A percentile compares a stretch with the other conserved stretches of the same genome.
These are phyloP conservation scores for Monodelphis domestica DNA, from an alignment of 2,797 vertebrate genomes.

Conservation along the genomic window DNA sequence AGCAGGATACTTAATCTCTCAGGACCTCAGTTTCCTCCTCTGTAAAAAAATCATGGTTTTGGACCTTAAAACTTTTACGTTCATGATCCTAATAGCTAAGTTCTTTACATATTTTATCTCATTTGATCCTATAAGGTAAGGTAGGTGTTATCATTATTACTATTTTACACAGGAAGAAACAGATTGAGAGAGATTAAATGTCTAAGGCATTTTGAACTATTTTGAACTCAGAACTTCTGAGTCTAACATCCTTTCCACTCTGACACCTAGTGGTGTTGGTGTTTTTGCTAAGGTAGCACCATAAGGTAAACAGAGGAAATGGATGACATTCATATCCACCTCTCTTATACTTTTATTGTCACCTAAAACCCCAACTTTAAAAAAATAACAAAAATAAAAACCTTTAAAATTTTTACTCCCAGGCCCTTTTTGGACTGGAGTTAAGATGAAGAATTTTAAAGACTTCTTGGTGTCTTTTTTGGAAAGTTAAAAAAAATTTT, in stretches of 20 bases:
- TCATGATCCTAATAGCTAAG: not conserved
- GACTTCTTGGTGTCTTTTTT: not conserved
- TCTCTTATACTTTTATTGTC: no score
- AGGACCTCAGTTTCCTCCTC: not conserved
- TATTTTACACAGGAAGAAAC: not conserved
- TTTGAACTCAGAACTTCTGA: not conserved
- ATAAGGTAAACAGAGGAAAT: no score
- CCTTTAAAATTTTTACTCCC: not conserved
- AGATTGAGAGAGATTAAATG: not conserved
- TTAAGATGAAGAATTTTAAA: not conserved
- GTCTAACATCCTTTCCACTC: not conserved
- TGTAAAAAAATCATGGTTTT: not conserved
- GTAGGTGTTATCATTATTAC: not conserved
- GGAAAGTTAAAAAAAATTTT: not conserved
- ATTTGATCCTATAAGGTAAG: not conserved
- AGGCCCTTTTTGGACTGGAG: conserved; percentile 20
- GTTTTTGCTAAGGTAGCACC: no score
- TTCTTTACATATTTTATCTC: not conserved
- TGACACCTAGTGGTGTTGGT: no score
- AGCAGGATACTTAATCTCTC: not conserved
- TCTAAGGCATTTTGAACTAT: not conserved
- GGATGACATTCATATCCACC: no score
- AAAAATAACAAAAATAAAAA: no score
- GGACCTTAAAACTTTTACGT: not conserved
- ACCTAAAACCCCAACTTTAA: not conserved